A percentile compares a stretch with the other conserved stretches of the same genome.
Conservation (phyloP, 2,888 invertebrate species). For the Tetrapedia diversipes region DNA sequence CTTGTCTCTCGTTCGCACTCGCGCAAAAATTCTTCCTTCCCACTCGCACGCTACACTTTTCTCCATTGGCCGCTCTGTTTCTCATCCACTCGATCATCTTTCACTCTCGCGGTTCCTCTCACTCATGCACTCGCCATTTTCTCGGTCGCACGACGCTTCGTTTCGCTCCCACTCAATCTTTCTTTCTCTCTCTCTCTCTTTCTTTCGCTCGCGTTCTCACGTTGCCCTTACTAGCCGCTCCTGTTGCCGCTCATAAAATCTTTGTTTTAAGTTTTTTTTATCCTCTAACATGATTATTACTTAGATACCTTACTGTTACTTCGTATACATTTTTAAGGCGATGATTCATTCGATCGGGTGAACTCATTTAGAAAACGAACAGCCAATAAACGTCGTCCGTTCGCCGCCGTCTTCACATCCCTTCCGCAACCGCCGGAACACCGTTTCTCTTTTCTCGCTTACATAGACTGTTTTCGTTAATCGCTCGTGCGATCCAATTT, state of each 20-base stretch:
- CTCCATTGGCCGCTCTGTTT: conserved; percentile 44
- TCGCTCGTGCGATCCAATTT: conserved; percentile 61
- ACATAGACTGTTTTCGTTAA: conserved; percentile 28
- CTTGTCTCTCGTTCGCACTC: conserved; percentile 58
- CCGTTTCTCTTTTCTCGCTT: background rate
- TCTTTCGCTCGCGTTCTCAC: conserved; percentile 27
- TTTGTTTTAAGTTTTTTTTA: conserved; percentile 77
- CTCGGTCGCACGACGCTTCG: conserved; percentile 20
- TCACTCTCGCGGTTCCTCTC: conserved; percentile 31
- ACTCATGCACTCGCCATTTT: background rate
- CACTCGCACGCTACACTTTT: conserved; percentile 44
- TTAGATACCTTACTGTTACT: conserved; percentile 83
- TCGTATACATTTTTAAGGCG: conserved; percentile 84
- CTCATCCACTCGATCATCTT: conserved; percentile 10
- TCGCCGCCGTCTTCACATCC: conserved; percentile 53
- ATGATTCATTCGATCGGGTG: conserved; percentile 83
- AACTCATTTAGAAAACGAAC: conserved; percentile 82
- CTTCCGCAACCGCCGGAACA: conserved; percentile 26
- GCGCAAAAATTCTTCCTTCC: conserved; percentile 52
- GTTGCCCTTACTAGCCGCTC: conserved; percentile 60
- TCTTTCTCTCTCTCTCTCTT: conserved; percentile 16
- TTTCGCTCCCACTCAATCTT: conserved; percentile 20
- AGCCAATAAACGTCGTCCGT: conserved; percentile 78
- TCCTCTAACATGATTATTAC: conserved; percentile 82
- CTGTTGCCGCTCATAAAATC: conserved; percentile 80